A percentile compares a stretch with the other conserved stretches of the same genome.
Conservation (phyloP, 2,113 vertebrate species). For the Nerophis ophidion region DNA sequence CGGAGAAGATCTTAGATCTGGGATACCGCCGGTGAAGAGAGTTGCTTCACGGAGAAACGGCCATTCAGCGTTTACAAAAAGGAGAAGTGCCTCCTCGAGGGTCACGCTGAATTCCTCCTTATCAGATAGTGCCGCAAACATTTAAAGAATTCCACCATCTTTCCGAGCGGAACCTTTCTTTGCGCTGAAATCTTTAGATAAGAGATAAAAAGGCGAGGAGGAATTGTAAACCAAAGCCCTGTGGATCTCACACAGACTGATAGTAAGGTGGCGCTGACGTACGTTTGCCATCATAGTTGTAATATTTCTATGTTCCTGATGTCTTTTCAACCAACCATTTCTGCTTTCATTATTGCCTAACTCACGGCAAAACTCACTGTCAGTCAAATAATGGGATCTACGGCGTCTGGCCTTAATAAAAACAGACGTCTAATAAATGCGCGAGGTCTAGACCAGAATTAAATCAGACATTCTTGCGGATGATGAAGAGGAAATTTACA, state of each 20-base stretch:
- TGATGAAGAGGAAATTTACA: not conserved
- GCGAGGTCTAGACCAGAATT: not conserved
- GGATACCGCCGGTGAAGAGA: not conserved
- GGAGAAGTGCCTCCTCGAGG: not conserved
- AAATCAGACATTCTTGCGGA: conserved; percentile 3
- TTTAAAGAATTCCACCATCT: conserved; percentile 46
- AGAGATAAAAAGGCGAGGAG: not conserved
- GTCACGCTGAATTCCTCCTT: conserved; percentile 19
- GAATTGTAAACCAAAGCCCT: not conserved
- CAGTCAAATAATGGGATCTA: not conserved
- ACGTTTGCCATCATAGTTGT: no score
- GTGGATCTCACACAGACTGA: conserved; percentile 8
- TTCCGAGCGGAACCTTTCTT: conserved; percentile 8
- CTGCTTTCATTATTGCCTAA: not conserved
- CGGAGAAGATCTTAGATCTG: conserved; percentile 31
- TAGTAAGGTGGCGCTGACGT: not conserved
- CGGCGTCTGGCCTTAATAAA: not conserved
- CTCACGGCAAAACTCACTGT: not conserved
- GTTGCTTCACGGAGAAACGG: not conserved
- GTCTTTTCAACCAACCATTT: not conserved
- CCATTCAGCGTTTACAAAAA: conserved; percentile 10
- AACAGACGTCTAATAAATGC: not conserved
- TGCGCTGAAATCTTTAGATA: conserved; percentile 22
- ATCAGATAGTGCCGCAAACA: conserved; percentile 31
- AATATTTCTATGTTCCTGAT: no score